Base-by-base conservation (phyloP, 2,113 vertebrate genomes). In the Delphinus delphis region DNA sequence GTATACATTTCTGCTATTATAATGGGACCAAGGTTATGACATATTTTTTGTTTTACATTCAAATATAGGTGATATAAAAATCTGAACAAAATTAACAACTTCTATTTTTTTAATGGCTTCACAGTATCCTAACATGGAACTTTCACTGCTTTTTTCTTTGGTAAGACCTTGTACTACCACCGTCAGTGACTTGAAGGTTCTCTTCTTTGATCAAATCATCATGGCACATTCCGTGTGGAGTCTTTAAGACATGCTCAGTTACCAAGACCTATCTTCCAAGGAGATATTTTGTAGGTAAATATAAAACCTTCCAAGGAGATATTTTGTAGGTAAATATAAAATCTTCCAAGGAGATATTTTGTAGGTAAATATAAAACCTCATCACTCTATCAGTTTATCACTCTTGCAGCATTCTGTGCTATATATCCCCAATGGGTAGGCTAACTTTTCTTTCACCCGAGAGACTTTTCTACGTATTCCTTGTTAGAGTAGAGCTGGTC, bases 351-450 rank as follows among this genome's bases (percentile, higher is more conserved):
- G 41, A 77, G 71, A 58, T 55, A 65, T 25, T 80, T 85, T 71
- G 17, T 38, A 90, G 63, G 36, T 33, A 90, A 90, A n/a, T 17
- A 47, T 60, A 23, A 65, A 83, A 76, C 26, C 15, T 47, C 68
- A 55, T 83, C 36, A 11, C 68, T 50, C 14, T 79, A 41, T 44
- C 28, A 53, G 33, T 26, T n/a, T 38, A 36, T n/a, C 3, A 70
- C 28, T 50, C 68, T 68, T 76, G 33, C 9, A 70, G 70, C 77
- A 71, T 84, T 76, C 31, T 79, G 6, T 62, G 63, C 82, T 55
- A 4, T 17, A 44, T 31, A 12, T 8, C 18, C 21, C 31, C n/a
- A 20, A 25, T 5, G 0, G 18, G 4, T 53, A 41, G 33, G 8
- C 41, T 18, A 25, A 26, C 55, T 80, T 13, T 12, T 6, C 9